Base-by-base conservation (phyloP, 2,888 invertebrate species). In the Acronicta alni region DNA sequence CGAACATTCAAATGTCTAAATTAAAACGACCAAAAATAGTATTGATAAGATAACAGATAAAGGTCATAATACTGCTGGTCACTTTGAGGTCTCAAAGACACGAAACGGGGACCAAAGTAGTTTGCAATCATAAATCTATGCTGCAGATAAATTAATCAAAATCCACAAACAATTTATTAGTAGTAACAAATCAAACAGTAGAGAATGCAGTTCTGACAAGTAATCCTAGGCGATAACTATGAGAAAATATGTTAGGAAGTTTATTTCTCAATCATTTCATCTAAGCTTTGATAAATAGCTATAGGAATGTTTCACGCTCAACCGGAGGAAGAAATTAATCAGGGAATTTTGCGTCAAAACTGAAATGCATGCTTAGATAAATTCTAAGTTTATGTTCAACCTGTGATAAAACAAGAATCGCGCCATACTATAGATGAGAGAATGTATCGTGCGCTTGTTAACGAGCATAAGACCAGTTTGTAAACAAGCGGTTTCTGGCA, bases 131-230 rank as follows among this genome's bases (percentile, higher is more conserved):
- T 76, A 76, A 72, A 76, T 76, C 65, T 44, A 39, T 38, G 69
- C 57, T 51, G 44, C 38, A 60, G 45, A 47, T 39, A 17, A 66
- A 76, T 76, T 76, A 66, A 76, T 76, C 77, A 76, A 69, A 67
- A 69, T 72, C 65, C 57, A 59, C 59, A 61, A 65, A 48, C 67
- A 62, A 74, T 76, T 76, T 71, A 76, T 73, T 63, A 60, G 57
- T 45, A 43, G 62, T 45, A 67, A 67, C 68, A 68, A 72, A 76
- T 72, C 74, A 67, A 67, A 63, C 39, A 60, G 17, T 45, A 7
- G 46, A 65, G 62, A 72, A 75, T 67, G 68, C 55, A 57, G 56
- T 64, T 56, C 38, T 48, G 64, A 65, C 67, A 58, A 54, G 65
- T 67, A 69, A 76, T 74, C 51, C 45, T 46, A 53, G 45, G 48